Conservation (phyloP, 2,888 invertebrate species). For the Lasioglossum pauxillum region DNA sequence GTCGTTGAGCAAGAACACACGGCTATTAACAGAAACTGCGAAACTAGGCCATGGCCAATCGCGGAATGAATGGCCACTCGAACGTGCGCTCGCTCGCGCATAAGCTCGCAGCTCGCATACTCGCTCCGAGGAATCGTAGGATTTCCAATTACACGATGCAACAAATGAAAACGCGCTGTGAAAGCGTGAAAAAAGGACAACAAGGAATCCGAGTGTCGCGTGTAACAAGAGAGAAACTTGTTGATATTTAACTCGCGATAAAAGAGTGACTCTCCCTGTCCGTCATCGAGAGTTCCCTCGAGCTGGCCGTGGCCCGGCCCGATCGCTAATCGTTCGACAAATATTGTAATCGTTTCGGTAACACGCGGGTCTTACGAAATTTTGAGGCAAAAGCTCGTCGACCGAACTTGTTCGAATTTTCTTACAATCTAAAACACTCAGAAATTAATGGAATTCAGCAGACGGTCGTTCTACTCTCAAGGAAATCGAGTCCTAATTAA, state of each 20-base stretch:
- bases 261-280: background rate
- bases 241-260: conserved; percentile 13
- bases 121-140: conserved; percentile 8
- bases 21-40: conserved; percentile 47
- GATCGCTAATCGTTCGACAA: conserved; percentile 5
- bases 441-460: background rate
- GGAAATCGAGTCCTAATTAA: background rate
- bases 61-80: conserved; percentile 56
- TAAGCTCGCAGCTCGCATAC: background rate
- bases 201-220: conserved; percentile 18
- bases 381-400: background rate
- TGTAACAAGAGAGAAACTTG: conserved; percentile 31
- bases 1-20: conserved; percentile 43
- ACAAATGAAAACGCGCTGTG: conserved; percentile 27
- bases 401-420: background rate
- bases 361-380: background rate
- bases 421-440: background rate
- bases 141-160: conserved; percentile 24
- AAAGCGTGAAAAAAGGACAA: conserved; percentile 33
- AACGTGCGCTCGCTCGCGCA: conserved; percentile 29
- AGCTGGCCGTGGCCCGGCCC: background rate
- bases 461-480: background rate
- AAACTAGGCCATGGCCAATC: conserved; percentile 64
- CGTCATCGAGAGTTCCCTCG: background rate
- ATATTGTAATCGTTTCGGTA: background rate